These are phyloP conservation scores for Drosophila rhopaloa DNA, from an alignment of 1,140 invertebrate genomes.

Conservation along the genomic window DNA sequence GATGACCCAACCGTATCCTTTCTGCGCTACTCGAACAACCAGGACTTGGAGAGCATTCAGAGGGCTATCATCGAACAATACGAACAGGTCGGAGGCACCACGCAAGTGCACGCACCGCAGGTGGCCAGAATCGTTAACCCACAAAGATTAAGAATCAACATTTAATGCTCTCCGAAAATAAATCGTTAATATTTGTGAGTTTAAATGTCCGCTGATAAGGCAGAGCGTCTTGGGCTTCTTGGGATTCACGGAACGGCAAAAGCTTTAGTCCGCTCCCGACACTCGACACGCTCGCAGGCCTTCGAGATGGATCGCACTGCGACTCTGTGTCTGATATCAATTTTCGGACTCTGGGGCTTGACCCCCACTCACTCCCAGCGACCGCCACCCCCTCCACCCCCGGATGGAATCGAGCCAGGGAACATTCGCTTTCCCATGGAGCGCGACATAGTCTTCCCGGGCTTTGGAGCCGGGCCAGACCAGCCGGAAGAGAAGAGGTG, in stretches of 20 bases:
- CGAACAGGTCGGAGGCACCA: slow-evolving; percentile 57
- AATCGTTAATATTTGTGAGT: slow-evolving; percentile 46
- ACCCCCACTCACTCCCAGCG: background rate
- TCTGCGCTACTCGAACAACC: slow-evolving; percentile 64
- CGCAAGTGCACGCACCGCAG: slow-evolving; percentile 58
- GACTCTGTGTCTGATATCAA: slow-evolving; percentile 16
- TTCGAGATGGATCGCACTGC: slow-evolving; percentile 28
- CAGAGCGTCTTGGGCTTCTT: slow-evolving; percentile 21
- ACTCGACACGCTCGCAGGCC: slow-evolving; percentile 36
- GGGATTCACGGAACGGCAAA: slow-evolving; percentile 20
- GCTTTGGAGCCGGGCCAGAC: background rate
- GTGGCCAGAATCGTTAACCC: slow-evolving; percentile 57
- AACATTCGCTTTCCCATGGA: slow-evolving; percentile 49
- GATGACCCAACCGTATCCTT: slow-evolving; percentile 59
- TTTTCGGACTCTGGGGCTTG: slow-evolving; percentile 17
- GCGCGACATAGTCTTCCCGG: slow-evolving; percentile 54
- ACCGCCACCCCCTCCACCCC: slow-evolving; percentile 4
- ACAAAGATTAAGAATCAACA: slow-evolving; percentile 39
- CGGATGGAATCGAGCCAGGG: background rate
- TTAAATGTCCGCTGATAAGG: slow-evolving; percentile 49
- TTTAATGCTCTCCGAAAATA: slow-evolving; percentile 58
- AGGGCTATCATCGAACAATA: slow-evolving; percentile 75
- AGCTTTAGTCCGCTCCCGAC: slow-evolving; percentile 57
- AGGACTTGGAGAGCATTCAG: slow-evolving; percentile 66
- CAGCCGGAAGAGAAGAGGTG: slow-evolving; percentile 14